Evolutionary conservation across 2,797 vertebrate genomes (phyloP).

Genomic region (Hypotaenidia okinawae): DNA sequence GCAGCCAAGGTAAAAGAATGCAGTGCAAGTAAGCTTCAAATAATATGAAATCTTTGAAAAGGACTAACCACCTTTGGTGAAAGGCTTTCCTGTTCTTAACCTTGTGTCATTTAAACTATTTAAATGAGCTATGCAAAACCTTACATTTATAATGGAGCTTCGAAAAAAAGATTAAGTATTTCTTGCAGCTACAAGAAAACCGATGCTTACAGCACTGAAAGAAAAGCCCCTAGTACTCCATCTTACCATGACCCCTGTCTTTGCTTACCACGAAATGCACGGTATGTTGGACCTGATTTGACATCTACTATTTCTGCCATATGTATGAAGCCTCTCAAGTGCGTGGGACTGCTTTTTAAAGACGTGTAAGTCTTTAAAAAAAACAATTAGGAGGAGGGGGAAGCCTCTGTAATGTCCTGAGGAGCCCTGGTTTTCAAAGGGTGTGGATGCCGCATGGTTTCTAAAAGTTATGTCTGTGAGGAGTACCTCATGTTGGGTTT

Average conservation of each 20-base stretch:
- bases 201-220: constrained; percentile 7
- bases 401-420: not conserved
- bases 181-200: constrained; percentile 51
- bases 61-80: constrained; percentile 58
- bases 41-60: constrained; percentile 69
- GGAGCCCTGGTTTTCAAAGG: not conserved
- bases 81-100: constrained; percentile 69
- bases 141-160: constrained; percentile 36
- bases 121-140: constrained; percentile 54
- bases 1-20: constrained; percentile 65
- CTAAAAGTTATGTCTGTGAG: not conserved
- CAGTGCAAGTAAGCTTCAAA: constrained; percentile 68
- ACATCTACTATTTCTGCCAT: not conserved
- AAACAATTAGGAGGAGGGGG: not conserved
- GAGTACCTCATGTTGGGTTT: not conserved
- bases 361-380: not conserved
- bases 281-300: not conserved
- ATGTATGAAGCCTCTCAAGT: not conserved
- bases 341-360: not conserved
- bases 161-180: constrained; percentile 25
- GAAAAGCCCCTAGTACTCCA: constrained; percentile 1
- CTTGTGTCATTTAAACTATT: constrained; percentile 63
- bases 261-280: not conserved
- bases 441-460: not conserved
- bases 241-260: not conserved